Evolutionary conservation across 2,797 vertebrate species (phyloP).

Genomic region (Sebastes cheni): DNA sequence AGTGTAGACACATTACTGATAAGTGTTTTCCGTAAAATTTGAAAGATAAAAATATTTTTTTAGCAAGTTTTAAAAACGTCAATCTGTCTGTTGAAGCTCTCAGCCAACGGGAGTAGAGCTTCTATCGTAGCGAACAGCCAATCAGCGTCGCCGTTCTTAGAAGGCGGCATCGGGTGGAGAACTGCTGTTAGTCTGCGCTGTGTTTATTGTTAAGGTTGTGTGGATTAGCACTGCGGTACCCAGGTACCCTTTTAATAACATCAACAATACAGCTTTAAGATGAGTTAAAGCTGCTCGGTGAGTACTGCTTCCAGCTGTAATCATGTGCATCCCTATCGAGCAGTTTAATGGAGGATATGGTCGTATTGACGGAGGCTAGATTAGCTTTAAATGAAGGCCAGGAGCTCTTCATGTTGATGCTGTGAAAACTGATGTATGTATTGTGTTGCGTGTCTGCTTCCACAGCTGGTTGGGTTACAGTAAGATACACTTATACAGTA

Average conservation of each 20-base stretch:
- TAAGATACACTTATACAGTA: background rate
- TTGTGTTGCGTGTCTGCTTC: conserved; percentile 1
- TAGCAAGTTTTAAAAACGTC: background rate
- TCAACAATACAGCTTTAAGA: conserved; percentile 47
- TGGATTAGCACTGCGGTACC: conserved; percentile 89
- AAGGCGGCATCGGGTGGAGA: conserved; percentile 82
- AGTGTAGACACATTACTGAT: rapidly evolving
- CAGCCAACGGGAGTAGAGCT: conserved; percentile 67
- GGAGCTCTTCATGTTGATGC: conserved; percentile 51
- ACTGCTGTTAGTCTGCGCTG: conserved; percentile 90
- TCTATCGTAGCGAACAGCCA: conserved; percentile 60
- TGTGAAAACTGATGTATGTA: conserved; percentile 18
- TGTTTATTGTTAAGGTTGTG: conserved; percentile 94
- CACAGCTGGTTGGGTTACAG: background rate
- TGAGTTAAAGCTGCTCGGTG: conserved; percentile 57
- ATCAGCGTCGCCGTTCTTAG: conserved; percentile 73
- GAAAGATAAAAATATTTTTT: background rate
- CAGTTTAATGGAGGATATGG: conserved; percentile 27
- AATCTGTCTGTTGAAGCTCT: conserved; percentile 37
- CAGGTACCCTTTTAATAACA: conserved; percentile 56
- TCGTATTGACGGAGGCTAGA: conserved; percentile 45
- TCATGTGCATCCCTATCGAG: background rate
- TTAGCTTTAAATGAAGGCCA: conserved; percentile 79
- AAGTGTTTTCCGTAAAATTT: rapidly evolving
- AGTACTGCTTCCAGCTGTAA: conserved; percentile 36